A percentile compares a stretch with the other conserved stretches of the same genome.
Conservation (phyloP, 2,888 invertebrate genomes). For the Pelosia muscerda region DNA sequence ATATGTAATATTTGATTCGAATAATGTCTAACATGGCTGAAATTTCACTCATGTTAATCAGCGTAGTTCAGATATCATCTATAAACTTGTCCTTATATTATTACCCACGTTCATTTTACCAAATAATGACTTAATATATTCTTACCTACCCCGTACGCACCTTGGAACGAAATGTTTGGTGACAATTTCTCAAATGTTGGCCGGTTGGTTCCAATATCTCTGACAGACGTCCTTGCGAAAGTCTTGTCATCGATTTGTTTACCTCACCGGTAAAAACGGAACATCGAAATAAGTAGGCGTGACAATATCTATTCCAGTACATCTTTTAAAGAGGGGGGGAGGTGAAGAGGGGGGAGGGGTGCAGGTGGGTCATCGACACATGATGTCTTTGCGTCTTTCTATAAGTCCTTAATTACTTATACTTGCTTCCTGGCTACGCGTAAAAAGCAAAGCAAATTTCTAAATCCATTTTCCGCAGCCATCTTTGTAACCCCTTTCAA, state of each 20-base stretch:
- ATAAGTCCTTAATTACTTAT: not conserved
- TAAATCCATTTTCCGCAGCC: not conserved
- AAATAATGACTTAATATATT: not conserved
- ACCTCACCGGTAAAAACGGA: constrained; percentile 51
- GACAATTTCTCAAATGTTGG: constrained; percentile 26
- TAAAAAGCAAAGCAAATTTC: not conserved
- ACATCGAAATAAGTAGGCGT: constrained; percentile 54
- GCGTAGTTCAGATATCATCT: not conserved
- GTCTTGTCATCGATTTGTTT: constrained; percentile 60
- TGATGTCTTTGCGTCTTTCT: not conserved
- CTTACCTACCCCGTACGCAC: not conserved
- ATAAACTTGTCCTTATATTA: not conserved
- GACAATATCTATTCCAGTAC: constrained; percentile 49
- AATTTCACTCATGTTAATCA: not conserved
- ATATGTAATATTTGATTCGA: too few relatives aligned
- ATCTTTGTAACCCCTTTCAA: constrained; percentile 21
- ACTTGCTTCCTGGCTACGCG: not conserved
- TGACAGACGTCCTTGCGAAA: constrained; percentile 46
- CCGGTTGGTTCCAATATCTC: constrained; percentile 16
- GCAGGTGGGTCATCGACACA: constrained; percentile 9
- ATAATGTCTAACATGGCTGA: too few relatives aligned
- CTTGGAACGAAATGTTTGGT: not conserved
- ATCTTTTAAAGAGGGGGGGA: constrained; percentile 18
- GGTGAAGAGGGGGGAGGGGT: too few relatives aligned
- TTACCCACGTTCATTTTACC: not conserved